Conservation (phyloP, 2,888 invertebrate genomes). For the Eupithecia subfuscata region DNA sequence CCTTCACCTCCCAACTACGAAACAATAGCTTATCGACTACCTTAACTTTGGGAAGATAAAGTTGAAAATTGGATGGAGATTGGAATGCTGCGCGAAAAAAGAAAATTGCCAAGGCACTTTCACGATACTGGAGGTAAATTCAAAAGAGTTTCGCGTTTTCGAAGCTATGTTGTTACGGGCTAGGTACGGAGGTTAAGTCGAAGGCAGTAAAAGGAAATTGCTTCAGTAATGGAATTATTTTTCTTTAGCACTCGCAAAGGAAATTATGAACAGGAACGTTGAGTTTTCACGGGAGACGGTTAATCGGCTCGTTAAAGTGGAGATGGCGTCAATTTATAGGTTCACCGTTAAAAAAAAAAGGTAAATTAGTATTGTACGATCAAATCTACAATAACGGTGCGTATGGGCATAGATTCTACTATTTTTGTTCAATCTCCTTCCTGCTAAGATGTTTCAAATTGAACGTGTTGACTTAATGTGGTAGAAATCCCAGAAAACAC, state of each 20-base stretch:
- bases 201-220: conserved; percentile 66
- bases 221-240: conserved; percentile 65
- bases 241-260: conserved; percentile 53
- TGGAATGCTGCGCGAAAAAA: conserved; percentile 18
- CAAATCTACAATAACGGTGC: not conserved
- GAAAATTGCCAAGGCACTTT: conserved; percentile 51
- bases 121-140: conserved; percentile 74
- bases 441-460: not conserved
- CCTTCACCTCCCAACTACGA: conserved; percentile 41
- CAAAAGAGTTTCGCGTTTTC: conserved; percentile 73
- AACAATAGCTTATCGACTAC: conserved; percentile 26
- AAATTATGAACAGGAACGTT: conserved; percentile 51
- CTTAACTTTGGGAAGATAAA: conserved; percentile 43
- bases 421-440: not conserved
- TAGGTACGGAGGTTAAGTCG: conserved; percentile 59
- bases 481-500: not conserved
- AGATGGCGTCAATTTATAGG: conserved; percentile 27
- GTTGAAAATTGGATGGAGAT: conserved; percentile 43
- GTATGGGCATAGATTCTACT: not conserved
- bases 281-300: conserved; percentile 46
- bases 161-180: conserved; percentile 60
- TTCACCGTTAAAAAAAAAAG: conserved; percentile 15
- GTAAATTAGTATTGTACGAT: not conserved
- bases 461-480: not conserved
- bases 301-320: conserved; percentile 44